Conservation (phyloP, 2,113 vertebrate genomes). For the Salvelinus alpinus region DNA sequence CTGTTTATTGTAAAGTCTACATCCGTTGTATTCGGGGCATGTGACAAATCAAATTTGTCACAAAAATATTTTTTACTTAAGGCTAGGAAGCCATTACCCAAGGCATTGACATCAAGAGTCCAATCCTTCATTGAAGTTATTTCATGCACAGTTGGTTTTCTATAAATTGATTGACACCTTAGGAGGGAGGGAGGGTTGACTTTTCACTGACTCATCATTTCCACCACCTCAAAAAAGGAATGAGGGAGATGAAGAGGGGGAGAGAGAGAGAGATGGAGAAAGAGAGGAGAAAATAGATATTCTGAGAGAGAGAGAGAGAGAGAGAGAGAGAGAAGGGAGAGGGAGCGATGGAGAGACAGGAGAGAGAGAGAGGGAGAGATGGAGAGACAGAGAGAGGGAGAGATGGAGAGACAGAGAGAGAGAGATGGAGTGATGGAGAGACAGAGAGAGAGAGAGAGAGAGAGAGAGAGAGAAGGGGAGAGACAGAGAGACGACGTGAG, state of each 20-base stretch:
- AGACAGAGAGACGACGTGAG: conserved; percentile 20
- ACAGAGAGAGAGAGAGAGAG: too few species aligned
- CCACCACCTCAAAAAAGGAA: conserved; percentile 63
- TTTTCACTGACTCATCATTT: conserved; percentile 80
- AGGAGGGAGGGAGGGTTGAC: conserved; percentile 22
- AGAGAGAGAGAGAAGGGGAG: too few species aligned
- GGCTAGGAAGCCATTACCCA: conserved; percentile 64
- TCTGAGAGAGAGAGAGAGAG: conserved; percentile 15
- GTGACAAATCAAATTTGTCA: too few species aligned
- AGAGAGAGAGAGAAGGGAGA: conserved; percentile 15
- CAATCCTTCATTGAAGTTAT: conserved; percentile 80
- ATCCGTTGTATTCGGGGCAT: too few species aligned
- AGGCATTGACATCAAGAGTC: conserved; percentile 65
- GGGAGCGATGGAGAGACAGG: rapidly evolving
- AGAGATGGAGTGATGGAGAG: too few species aligned
- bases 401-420: neutral
- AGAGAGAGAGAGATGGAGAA: neutral
- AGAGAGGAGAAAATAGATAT: too few species aligned
- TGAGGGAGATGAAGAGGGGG: too few species aligned
- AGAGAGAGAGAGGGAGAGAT: too few species aligned
- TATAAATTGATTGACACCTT: conserved; percentile 92
- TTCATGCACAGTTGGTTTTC: conserved; percentile 90
- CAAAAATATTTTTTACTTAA: conserved; percentile 55
- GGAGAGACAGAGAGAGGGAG: neutral
- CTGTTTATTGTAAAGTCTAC: too few species aligned